Conservation (phyloP, 2,113 vertebrate genomes). For the Dunckerocampus dactyliophorus region DNA sequence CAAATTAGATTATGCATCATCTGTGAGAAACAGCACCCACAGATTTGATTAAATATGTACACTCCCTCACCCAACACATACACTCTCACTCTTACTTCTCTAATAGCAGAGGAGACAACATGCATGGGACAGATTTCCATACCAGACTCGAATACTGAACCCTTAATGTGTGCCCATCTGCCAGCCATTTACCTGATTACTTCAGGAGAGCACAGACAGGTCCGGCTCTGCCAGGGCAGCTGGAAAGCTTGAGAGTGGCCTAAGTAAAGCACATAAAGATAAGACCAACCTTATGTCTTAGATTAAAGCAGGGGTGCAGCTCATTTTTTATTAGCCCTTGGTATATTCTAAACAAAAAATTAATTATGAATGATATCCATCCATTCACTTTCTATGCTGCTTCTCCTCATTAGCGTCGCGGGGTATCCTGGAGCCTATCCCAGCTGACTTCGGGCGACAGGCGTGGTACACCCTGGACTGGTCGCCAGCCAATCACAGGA, state of each 20-base stretch:
- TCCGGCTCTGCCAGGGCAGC: constrained; percentile 36
- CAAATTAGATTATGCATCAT: constrained; percentile 58
- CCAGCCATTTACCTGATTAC: constrained; percentile 68
- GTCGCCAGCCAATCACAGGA: too few relatives aligned
- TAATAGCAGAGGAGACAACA: constrained; percentile 41
- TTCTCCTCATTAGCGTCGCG: too few relatives aligned
- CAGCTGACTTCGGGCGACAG: too few relatives aligned
- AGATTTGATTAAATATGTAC: constrained; percentile 67
- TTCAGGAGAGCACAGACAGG: constrained; percentile 34
- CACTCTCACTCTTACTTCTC: constrained; percentile 23
- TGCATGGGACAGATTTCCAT: constrained; percentile 19
- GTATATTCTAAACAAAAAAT: too few relatives aligned
- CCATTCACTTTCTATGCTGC: too few relatives aligned
- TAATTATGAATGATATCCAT: too few relatives aligned
- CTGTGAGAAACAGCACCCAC: constrained; percentile 48
- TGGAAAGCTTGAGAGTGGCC: constrained; percentile 23
- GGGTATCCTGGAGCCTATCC: too few relatives aligned
- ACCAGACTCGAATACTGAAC: constrained; percentile 33
- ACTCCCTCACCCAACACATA: constrained; percentile 22
- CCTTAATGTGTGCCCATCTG: constrained; percentile 53
- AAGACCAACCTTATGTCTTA: constrained; percentile 19
- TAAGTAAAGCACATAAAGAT: constrained; percentile 31
- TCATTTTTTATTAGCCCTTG: constrained; percentile 7
- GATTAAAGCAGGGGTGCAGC: constrained; percentile 25
- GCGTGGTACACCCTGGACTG: too few relatives aligned